Evolutionary conservation across 2,888 invertebrate species (phyloP), one percentile per base, ranked within the genome.

Genomic region (Microchrysa polita): DNA sequence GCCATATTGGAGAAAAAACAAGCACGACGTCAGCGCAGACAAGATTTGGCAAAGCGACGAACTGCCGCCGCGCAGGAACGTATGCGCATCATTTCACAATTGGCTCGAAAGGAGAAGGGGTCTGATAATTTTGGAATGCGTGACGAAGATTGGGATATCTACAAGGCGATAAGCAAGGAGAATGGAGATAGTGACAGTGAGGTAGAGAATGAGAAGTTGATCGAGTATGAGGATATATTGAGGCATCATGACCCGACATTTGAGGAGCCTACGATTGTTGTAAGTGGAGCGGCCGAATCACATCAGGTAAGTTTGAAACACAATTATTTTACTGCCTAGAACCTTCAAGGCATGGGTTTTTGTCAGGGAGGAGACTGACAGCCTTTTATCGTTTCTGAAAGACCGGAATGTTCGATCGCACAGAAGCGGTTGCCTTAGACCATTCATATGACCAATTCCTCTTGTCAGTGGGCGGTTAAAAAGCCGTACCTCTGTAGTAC

Each of bases 71-170:
- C 96, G 1, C 96, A 96, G 79, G 96, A 97, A 85, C 88, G 97
- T 79, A 97, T 97, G 97, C 89, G 95, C 78, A 93, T 97, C 78
- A 96, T 97, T 77, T 96, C 95, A 63, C 93, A 94, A 79, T 87
- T 97, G 74, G 96, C 97, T 1, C 86, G 89, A 27, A 91, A 91
- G 80, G 92, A 92, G 79, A 91, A 90, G 79, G 89, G 92, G 78
- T 90, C 92, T 76, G 96, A 96, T 81, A 96, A 97, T 82, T 97
- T 97, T 86, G 97, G 97, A 40, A 91, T 93, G 86, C 89, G 95
- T 79, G 97, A 97, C 83, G 95, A 95, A 80, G 97, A 97, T 83
- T 97, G 97, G 97, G 96, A 97, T 85, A 96, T 97, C 1, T 97
- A 97, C 81, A 97, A 97, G 86, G 93, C 91, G 23, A 94, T 97